Conservation (phyloP, 2,113 vertebrate species). For the Carlito syrichta region DNA sequence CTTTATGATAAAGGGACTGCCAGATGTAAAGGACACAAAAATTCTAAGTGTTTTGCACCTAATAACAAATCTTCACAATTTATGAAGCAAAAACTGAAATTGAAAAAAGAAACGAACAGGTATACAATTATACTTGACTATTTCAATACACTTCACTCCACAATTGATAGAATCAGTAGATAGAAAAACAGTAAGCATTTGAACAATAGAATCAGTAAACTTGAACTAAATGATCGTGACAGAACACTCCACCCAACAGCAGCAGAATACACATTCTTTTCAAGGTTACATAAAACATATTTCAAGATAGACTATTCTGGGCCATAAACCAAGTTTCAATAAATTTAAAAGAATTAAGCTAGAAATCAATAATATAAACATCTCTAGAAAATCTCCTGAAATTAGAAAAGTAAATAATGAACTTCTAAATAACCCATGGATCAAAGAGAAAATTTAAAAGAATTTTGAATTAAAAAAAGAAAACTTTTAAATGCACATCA, state of each 20-base stretch:
- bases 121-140: neutral
- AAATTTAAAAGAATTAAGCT: neutral
- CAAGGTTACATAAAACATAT: neutral
- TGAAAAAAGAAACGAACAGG: neutral
- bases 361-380: neutral
- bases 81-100: neutral
- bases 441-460: neutral
- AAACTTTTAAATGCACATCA: neutral
- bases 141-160: neutral
- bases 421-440: neutral
- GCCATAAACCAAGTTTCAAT: neutral
- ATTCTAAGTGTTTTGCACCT: neutral
- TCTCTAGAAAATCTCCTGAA: neutral
- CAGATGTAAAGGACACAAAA: neutral
- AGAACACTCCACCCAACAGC: neutral
- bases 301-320: neutral
- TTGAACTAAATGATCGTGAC: neutral
- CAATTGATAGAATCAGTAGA: neutral
- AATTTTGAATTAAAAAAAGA: neutral
- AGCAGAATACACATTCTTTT: neutral
- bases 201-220: neutral
- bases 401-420: neutral
- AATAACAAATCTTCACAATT: too few relatives aligned
- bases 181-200: neutral
- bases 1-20: neutral